Percentiles rank a stretch among this genome's conserved stretches.
Conservation (phyloP, 2,113 vertebrate genomes). For the Caloenas nicobarica region DNA sequence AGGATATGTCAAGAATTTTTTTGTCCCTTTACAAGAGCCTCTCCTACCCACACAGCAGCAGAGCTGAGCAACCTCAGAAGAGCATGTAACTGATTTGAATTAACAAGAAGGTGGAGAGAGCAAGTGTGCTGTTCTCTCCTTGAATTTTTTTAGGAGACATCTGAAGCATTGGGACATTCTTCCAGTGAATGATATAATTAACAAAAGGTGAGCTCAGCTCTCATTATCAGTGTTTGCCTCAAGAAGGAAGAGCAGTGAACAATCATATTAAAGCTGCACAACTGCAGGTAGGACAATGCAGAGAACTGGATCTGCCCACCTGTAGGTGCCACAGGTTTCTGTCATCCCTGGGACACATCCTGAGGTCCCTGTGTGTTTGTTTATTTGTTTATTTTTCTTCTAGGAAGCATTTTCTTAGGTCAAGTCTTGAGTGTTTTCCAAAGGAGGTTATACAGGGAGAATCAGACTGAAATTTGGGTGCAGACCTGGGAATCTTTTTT, state of each 20-base stretch:
- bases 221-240: rapidly evolving
- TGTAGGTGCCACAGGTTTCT: neutral
- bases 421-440: neutral
- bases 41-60: neutral
- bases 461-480: neutral
- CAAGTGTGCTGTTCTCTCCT: neutral
- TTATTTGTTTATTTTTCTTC: too few species aligned
- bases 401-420: neutral
- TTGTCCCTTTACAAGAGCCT: neutral
- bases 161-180: neutral
- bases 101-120: neutral
- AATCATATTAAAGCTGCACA: neutral
- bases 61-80: neutral
- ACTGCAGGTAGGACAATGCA: neutral
- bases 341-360: neutral
- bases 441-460: neutral
- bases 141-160: neutral
- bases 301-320: neutral
- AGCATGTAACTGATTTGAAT: neutral
- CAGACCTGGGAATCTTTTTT: neutral
- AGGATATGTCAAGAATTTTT: neutral
- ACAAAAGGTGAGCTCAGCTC: neutral
- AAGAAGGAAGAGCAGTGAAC: neutral
- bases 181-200: neutral
- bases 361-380: neutral